A percentile compares a stretch with the other conserved stretches of the same genome.
phyloP scores from a whole-genome alignment of 2,797 vertebrate species.

The Anguilla anguilla region DNA sequence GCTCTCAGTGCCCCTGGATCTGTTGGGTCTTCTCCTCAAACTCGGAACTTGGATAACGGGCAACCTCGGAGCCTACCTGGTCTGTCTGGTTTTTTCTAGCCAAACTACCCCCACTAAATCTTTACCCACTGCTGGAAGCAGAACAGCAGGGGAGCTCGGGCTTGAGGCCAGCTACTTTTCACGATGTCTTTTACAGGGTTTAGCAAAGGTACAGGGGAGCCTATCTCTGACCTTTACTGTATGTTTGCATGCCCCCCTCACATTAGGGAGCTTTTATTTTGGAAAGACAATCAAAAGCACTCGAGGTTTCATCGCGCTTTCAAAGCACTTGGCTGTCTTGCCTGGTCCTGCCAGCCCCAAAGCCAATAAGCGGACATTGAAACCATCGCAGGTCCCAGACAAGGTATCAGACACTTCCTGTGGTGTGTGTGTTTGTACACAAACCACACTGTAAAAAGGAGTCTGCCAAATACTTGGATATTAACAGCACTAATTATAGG shows the following conservation, averaged over 20 bases:
- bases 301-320: not conserved
- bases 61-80: not conserved
- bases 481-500: constrained; percentile 66
- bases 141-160: not conserved
- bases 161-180: not conserved
- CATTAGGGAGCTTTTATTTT: not conserved
- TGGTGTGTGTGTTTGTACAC: not conserved
- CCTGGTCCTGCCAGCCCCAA: not conserved
- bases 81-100: not conserved
- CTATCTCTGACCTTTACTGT: not conserved
- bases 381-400: not conserved
- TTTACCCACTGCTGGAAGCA: not conserved
- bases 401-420: not conserved
- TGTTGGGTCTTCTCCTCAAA: not conserved
- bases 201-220: not conserved
- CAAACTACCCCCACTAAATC: not conserved
- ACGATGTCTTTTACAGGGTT: not conserved
- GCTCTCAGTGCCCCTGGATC: not conserved
- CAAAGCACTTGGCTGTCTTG: not conserved
- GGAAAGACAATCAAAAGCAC: not conserved
- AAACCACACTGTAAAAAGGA: constrained; percentile 34
- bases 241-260: not conserved
- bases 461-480: constrained; percentile 60
- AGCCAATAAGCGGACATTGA: not conserved
- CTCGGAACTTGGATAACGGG: not conserved